Conservation (phyloP, 2,113 vertebrate genomes). For the Cochlearius cochlearius region DNA sequence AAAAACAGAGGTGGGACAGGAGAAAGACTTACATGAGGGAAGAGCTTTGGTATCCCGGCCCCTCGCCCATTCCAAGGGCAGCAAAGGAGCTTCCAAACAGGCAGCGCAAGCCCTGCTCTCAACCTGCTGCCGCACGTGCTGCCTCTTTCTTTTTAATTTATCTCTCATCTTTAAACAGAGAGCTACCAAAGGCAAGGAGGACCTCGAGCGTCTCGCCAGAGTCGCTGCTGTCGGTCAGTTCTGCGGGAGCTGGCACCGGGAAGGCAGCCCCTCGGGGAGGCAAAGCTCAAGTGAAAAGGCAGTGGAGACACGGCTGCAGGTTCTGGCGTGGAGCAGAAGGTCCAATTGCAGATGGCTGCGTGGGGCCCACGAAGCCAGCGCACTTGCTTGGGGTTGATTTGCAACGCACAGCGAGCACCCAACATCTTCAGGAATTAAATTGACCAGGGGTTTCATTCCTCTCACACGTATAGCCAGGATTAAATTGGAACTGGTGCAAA, state of each 20-base stretch:
- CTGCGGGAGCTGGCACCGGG: fast-evolving
- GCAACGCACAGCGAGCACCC: not conserved
- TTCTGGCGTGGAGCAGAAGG: not conserved
- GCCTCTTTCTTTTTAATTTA: not conserved
- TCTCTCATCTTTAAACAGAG: not conserved
- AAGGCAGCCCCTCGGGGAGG: not conserved
- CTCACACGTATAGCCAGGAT: not conserved
- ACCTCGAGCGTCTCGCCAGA: not conserved
- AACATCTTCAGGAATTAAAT: not conserved
- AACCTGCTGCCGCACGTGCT: fast-evolving
- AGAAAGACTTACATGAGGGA: not conserved
- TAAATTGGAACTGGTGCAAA: not conserved
- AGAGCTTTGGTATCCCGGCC: not conserved
- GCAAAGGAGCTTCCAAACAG: not conserved
- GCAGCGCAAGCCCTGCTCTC: not conserved
- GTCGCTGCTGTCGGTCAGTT: fast-evolving
- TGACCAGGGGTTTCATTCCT: not conserved
- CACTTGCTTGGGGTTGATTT: not conserved
- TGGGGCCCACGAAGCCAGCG: not conserved
- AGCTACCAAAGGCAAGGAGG: not conserved
- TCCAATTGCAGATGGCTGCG: fast-evolving
- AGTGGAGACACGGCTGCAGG: not conserved
- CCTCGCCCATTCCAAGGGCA: not conserved
- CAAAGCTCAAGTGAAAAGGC: not conserved
- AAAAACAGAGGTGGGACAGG: not conserved